A percentile compares a stretch with the other conserved stretches of the same genome.
phyloP scores from a whole-genome alignment of 2,888 invertebrate species.

The Brenthis hecate region DNA sequence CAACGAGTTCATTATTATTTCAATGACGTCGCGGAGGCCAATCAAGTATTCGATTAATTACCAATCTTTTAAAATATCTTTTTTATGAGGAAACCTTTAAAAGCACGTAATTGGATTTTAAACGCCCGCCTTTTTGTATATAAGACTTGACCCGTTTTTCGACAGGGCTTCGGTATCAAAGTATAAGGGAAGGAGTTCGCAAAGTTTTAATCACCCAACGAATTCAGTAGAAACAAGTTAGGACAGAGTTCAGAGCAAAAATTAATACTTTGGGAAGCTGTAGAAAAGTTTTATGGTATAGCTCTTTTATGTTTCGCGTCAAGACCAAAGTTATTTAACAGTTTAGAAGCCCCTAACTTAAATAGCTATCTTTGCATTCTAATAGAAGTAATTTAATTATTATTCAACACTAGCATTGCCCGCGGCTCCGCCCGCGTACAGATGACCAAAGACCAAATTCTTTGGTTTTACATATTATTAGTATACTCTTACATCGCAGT shows the following conservation, averaged over 20 bases:
- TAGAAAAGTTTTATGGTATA: constrained; percentile 25
- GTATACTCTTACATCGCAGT: no score
- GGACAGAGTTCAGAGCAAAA: constrained; percentile 25
- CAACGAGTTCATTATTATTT: constrained; percentile 15
- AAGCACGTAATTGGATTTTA: constrained; percentile 37
- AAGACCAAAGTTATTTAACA: constrained; percentile 27
- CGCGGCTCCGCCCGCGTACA: no score
- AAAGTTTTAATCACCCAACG: constrained; percentile 32
- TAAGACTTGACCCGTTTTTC: constrained; percentile 37
- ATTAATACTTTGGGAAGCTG: constrained; percentile 29
- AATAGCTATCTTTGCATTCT: constrained; percentile 21
- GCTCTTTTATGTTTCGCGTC: constrained; percentile 23
- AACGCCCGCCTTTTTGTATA: constrained; percentile 30
- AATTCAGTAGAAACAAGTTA: constrained; percentile 31
- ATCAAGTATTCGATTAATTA: constrained; percentile 30
- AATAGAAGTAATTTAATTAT: constrained; percentile 10
- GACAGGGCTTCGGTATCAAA: constrained; percentile 30
- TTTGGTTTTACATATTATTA: no score
- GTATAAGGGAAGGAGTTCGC: constrained; percentile 24
- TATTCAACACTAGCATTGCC: neutral
- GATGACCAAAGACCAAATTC: no score
- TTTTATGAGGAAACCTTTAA: constrained; percentile 38
- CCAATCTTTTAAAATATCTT: constrained; percentile 24
- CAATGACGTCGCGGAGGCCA: constrained; percentile 8
- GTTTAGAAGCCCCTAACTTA: constrained; percentile 19